Percentiles rank a stretch among this genome's conserved stretches.
phyloP scores from a whole-genome alignment of 1,140 invertebrate species.

The Drosophila neocordata region DNA sequence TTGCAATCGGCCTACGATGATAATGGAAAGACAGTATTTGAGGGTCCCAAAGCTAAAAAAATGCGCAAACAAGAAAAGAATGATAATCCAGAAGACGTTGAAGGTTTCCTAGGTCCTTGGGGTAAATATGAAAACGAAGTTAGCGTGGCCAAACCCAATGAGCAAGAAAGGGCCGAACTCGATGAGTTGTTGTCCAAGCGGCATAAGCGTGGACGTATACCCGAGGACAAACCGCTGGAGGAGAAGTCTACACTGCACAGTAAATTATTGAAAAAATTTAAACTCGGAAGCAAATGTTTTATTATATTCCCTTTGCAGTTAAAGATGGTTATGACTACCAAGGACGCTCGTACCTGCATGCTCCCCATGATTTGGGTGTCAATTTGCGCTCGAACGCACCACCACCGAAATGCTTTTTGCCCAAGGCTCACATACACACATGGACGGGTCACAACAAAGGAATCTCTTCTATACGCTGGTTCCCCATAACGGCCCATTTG shows the following conservation, averaged over 20 bases:
- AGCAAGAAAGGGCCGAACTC: slow-evolving; percentile 95
- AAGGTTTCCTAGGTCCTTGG: slow-evolving; percentile 98
- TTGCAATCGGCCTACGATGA: slow-evolving; percentile 85
- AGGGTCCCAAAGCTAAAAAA: slow-evolving; percentile 89
- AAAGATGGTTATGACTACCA: slow-evolving; percentile 98
- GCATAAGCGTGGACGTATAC: slow-evolving; percentile 90
- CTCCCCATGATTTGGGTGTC: slow-evolving; percentile 97
- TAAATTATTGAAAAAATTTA: slow-evolving; percentile 84
- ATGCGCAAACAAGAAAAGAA: slow-evolving; percentile 97
- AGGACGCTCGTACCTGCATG: slow-evolving; percentile 96
- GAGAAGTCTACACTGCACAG: slow-evolving; percentile 98
- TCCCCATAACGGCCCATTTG: slow-evolving; percentile 97
- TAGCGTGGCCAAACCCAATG: slow-evolving; percentile 92
- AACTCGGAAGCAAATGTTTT: not conserved
- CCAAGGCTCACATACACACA: slow-evolving; percentile 97
- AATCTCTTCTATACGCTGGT: slow-evolving; percentile 97
- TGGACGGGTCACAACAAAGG: slow-evolving; percentile 99
- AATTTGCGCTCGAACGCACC: slow-evolving; percentile 96
- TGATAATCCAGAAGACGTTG: slow-evolving; percentile 95
- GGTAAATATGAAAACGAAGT: slow-evolving; percentile 96
- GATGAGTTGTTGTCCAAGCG: slow-evolving; percentile 97
- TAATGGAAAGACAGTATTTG: slow-evolving; percentile 94
- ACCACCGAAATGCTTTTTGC: slow-evolving; percentile 98
- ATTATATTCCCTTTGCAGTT: slow-evolving; percentile 85
- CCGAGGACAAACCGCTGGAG: slow-evolving; percentile 95